Percentiles rank a stretch among this genome's conserved stretches.
These are phyloP conservation scores for Chironomus tepperi DNA, from an alignment of 1,140 invertebrate genomes.

Conservation along the genomic window DNA sequence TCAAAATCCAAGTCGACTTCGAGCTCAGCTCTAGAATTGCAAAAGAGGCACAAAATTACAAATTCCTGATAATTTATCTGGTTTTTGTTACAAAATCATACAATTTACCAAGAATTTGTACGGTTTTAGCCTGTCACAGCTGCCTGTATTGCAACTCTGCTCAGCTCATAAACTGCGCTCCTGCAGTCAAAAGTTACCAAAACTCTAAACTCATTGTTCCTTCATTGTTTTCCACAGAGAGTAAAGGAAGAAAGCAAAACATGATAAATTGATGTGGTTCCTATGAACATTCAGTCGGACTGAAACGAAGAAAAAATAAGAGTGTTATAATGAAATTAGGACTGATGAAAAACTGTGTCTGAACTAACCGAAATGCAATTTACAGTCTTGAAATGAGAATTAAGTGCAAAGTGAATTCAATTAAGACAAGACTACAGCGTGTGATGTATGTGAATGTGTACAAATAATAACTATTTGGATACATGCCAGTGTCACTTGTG, in stretches of 20 bases:
- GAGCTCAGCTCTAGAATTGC: too few relatives aligned
- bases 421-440: not conserved
- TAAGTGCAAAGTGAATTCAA: not conserved
- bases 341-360: not conserved
- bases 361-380: too few relatives aligned
- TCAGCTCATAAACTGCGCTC: too few relatives aligned
- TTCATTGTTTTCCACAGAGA: not conserved
- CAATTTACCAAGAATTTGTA: too few relatives aligned
- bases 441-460: not conserved
- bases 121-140: too few relatives aligned
- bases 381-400: not conserved
- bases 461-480: not conserved
- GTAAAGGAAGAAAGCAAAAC: too few relatives aligned
- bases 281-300: not conserved
- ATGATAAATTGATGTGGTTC: slow-evolving; percentile 4
- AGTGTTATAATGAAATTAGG: not conserved
- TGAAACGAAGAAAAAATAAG: not conserved
- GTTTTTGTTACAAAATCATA: too few relatives aligned
- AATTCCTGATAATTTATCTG: too few relatives aligned
- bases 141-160: too few relatives aligned
- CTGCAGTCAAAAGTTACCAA: not conserved
- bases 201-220: too few relatives aligned
- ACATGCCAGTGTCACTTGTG: not conserved
- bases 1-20: too few relatives aligned
- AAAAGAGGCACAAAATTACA: too few relatives aligned